Base-by-base conservation (phyloP, 2,797 vertebrate species). In the Cichlasoma orientale region DNA sequence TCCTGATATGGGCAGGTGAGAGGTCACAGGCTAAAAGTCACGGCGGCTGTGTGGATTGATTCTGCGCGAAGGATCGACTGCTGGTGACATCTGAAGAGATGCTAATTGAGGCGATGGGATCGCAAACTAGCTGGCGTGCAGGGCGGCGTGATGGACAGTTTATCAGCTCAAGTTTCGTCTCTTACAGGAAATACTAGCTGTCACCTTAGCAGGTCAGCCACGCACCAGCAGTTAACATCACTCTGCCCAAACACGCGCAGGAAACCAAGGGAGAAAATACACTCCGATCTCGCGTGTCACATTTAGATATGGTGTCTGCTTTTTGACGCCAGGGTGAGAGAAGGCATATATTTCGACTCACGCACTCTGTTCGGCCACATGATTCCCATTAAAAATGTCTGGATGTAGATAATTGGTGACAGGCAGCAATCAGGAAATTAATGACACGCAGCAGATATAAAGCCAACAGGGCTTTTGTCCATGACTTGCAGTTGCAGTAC, bases 81-180 rank as follows among this genome's bases (percentile, higher is more conserved):
- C 36, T 36, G 41, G 82, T 94, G 92, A 90, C 94, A 92, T 92
- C 92, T 91, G 90, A 93, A 86, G 79, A 77, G 52, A 73, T 92
- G 93, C 94, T 92, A 95, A 95, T 91, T 94, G 88, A 91, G 86
- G 93, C 81, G 72, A 13, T 31, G 80, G 85, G 91, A 89, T 78
- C n/a, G 73, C 80, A 82, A 90, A 89, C 83, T 71, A 75, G 81
- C 83, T 36, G 76, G 78, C 79, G 44, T 66, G 58, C 14, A 13
- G 72, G 63, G 77, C 36, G 8, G 54, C 44, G 1, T 85, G 89
- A 91, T 31, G 75, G 89, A 83, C 89, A 83, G 71, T 87, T 89
- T 88, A 84, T 83, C 86, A 78, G 87, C 89, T 96, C 86, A 3
- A 68, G 90, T 95, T 95, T 93, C 94, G 66, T 72, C 81, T 85